phyloP scores from a whole-genome alignment of 2,797 vertebrate genomes.

The Gadopsis marmoratus region DNA sequence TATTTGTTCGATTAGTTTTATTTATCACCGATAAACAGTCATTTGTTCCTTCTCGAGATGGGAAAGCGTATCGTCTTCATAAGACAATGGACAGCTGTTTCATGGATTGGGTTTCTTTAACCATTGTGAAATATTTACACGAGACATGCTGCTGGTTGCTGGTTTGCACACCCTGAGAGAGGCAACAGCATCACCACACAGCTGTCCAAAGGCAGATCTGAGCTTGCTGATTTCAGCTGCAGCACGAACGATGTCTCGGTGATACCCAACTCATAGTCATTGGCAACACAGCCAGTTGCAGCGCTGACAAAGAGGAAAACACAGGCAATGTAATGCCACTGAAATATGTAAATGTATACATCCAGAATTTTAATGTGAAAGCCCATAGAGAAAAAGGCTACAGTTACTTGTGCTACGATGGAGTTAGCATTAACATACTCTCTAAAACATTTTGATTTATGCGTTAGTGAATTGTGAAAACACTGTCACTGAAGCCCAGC shows the following conservation, averaged over 20 bases:
- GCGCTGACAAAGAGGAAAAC: neutral
- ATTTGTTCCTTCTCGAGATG: conserved; percentile 27
- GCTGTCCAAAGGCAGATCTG: conserved; percentile 24
- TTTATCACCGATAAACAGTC: conserved; percentile 47
- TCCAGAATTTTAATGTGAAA: conserved; percentile 10
- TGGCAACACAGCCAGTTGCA: conserved; percentile 10
- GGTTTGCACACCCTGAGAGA: conserved; percentile 5
- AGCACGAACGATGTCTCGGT: conserved; percentile 32
- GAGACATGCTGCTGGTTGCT: conserved; percentile 9
- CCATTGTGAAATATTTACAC: conserved; percentile 28
- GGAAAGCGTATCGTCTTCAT: conserved; percentile 12
- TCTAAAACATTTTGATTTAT: conserved; percentile 34
- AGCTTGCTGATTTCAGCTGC: conserved; percentile 27
- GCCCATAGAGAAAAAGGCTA: neutral
- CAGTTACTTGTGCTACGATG: neutral
- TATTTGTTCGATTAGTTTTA: conserved; percentile 58
- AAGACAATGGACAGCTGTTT: neutral
- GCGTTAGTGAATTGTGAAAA: conserved; percentile 56
- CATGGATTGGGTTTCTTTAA: neutral
- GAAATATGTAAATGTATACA: conserved; percentile 11
- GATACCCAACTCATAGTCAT: conserved; percentile 18
- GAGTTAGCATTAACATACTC: neutral
- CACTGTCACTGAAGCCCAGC: conserved; percentile 2
- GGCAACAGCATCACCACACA: neutral
- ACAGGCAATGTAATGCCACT: neutral